Evolutionary conservation across 2,888 invertebrate species (phyloP).

Genomic region (Dolichomitus sp.): DNA sequence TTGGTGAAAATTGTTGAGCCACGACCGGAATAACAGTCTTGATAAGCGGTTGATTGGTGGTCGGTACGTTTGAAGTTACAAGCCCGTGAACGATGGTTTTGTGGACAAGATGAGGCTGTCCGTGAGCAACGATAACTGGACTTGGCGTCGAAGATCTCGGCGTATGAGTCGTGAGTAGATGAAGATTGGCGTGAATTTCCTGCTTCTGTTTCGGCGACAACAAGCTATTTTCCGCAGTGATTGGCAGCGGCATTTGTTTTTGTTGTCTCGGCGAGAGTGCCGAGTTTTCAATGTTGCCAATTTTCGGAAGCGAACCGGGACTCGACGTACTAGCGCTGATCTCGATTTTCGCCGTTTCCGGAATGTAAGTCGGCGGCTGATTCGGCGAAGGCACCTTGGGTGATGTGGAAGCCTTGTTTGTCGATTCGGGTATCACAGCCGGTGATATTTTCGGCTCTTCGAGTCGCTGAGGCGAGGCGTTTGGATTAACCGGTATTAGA

Average conservation of each 20-base stretch:
- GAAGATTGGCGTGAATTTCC: slow-evolving; percentile 87
- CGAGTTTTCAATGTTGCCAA: slow-evolving; percentile 70
- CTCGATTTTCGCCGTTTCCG: slow-evolving; percentile 84
- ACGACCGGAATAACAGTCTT: slow-evolving; percentile 81
- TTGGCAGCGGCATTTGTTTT: slow-evolving; percentile 71
- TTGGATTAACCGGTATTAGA: slow-evolving; percentile 79
- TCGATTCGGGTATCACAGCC: slow-evolving; percentile 81
- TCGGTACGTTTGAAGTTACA: slow-evolving; percentile 68
- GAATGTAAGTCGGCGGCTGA: slow-evolving; percentile 84
- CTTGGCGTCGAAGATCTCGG: slow-evolving; percentile 87
- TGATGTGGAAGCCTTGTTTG: slow-evolving; percentile 83
- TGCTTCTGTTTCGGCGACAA: slow-evolving; percentile 79
- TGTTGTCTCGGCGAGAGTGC: slow-evolving; percentile 76
- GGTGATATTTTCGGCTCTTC: slow-evolving; percentile 84
- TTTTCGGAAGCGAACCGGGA: slow-evolving; percentile 76
- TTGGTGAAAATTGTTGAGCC: slow-evolving; percentile 72
- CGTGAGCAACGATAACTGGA: slow-evolving; percentile 86
- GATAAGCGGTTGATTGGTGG: slow-evolving; percentile 77
- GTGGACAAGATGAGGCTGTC: slow-evolving; percentile 79
- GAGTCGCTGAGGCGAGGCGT: slow-evolving; percentile 77
- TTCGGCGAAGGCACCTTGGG: slow-evolving; percentile 85
- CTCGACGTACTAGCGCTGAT: slow-evolving; percentile 79
- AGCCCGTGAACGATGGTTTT: slow-evolving; percentile 77
- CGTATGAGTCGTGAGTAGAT: slow-evolving; percentile 90
- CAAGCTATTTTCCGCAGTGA: slow-evolving; percentile 73